Conservation (phyloP, 2,888 invertebrate genomes). For the Phaedon cochleariae region DNA sequence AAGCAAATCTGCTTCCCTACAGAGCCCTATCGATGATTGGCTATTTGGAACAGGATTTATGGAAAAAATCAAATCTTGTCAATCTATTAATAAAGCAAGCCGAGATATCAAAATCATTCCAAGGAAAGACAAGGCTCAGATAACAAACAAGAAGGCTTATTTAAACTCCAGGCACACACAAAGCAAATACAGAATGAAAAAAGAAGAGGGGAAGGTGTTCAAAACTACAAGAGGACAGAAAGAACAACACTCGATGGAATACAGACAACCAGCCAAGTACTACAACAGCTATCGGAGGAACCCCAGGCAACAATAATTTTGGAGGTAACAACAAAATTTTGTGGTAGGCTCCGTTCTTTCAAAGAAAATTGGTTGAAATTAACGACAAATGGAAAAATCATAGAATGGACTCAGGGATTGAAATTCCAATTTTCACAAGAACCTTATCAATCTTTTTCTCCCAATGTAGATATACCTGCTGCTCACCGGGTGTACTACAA, state of each 20-base stretch:
- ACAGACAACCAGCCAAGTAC: not conserved
- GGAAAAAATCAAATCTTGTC: too few species aligned
- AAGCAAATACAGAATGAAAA: not conserved
- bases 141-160: too few species aligned
- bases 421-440: not conserved
- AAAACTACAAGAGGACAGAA: not conserved
- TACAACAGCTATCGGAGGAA: not conserved
- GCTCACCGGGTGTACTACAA: not conserved
- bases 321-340: too few species aligned
- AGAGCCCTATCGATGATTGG: too few species aligned
- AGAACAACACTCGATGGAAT: too few species aligned
- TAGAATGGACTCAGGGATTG: too few species aligned
- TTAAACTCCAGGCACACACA: constrained; percentile 2
- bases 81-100: too few species aligned
- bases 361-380: not conserved
- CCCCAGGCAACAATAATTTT: not conserved
- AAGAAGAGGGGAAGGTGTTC: not conserved
- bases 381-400: too few species aligned
- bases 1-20: too few species aligned
- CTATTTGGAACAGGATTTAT: too few species aligned
- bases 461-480: not conserved
- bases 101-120: too few species aligned
- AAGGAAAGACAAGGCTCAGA: too few species aligned
- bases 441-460: not conserved
- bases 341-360: not conserved